A percentile compares a stretch with the other conserved stretches of the same genome.
Evolutionary conservation across 2,888 invertebrate genomes (phyloP).

Genomic region (Peribatodes rhomboidaria): DNA sequence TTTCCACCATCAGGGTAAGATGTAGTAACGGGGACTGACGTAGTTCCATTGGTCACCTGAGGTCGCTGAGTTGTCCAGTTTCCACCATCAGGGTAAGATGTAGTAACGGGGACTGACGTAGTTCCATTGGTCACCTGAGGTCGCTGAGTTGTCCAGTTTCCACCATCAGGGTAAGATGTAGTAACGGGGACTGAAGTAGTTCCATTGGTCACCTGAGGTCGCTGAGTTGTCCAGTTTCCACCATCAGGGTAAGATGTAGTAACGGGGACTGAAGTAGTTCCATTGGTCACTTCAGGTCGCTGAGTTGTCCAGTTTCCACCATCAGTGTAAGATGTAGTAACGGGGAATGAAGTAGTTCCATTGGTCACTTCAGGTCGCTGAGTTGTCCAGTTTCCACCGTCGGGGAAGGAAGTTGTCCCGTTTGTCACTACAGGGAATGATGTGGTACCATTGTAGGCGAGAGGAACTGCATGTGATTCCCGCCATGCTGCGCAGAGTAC

Average conservation of each 20-base stretch:
- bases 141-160: neutral
- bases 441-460: slow-evolving; percentile 2
- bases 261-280: slow-evolving; percentile 5
- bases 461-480: slow-evolving; percentile 6
- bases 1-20: too few species aligned
- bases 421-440: neutral
- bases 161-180: neutral
- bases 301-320: neutral
- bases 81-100: neutral
- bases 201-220: neutral
- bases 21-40: too few species aligned
- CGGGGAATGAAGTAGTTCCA: slow-evolving; percentile 3
- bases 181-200: neutral
- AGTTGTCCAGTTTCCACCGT: neutral
- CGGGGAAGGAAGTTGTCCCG: neutral
- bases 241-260: neutral
- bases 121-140: neutral
- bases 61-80: neutral
- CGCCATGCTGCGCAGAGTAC: neutral
- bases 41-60: neutral
- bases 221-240: neutral
- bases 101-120: neutral
- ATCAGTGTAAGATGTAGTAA: too few species aligned
- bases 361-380: neutral
- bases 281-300: neutral